Evolutionary conservation across 2,113 vertebrate species (phyloP).

Genomic region (Phyllostomus discolor): DNA sequence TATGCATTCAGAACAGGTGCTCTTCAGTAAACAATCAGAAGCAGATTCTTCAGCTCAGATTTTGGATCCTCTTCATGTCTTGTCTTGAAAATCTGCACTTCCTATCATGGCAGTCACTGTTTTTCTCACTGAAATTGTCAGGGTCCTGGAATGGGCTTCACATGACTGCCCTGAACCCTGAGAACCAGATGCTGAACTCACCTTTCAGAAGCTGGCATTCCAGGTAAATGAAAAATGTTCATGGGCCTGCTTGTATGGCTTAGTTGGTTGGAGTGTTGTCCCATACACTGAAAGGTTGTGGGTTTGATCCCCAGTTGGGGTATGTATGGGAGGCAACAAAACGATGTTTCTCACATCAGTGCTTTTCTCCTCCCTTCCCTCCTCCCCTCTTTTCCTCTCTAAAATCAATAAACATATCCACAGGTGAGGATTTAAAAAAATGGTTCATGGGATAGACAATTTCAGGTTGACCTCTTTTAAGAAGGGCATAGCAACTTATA

Average conservation of each 20-base stretch:
- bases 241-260: background rate
- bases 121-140: background rate
- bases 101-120: accelerated
- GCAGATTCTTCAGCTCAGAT: background rate
- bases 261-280: too few relatives aligned
- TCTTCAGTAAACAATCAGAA: background rate
- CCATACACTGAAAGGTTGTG: too few relatives aligned
- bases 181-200: background rate
- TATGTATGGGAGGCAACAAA: too few relatives aligned
- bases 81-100: background rate
- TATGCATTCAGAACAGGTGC: background rate
- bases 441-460: background rate
- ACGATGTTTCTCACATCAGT: too few relatives aligned
- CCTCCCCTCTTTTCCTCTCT: too few relatives aligned
- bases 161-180: background rate
- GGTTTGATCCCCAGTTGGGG: too few relatives aligned
- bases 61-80: background rate
- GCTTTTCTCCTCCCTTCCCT: too few relatives aligned
- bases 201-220: background rate
- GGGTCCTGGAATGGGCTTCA: background rate
- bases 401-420: too few relatives aligned
- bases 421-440: too few relatives aligned
- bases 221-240: background rate
- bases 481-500: background rate
- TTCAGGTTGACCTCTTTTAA: background rate